Evolutionary conservation across 2,888 invertebrate species (phyloP), one percentile per base, ranked within the genome.

Genomic region (Agrypnus murinus): DNA sequence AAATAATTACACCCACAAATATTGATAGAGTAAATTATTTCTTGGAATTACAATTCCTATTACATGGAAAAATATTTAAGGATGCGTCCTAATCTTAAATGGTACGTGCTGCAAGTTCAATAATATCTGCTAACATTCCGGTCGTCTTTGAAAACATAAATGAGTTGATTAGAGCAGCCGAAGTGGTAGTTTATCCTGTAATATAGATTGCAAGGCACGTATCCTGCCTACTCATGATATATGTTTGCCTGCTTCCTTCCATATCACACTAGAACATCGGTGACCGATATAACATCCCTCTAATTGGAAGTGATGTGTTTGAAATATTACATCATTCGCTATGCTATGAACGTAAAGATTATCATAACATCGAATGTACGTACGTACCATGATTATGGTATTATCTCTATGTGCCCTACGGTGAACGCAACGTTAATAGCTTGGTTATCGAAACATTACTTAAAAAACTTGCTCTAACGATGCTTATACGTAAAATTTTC

Each of bases 161-260:
- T 75, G 58, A 62, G 43, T 53, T 62, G 67, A 67, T 67, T 55
- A 67, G 43, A 53, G 10, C 17, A 66, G 34, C 17, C 57, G 36
- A 62, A 67, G 55, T 67, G 55, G 53, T 43, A 55, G 60, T 55
- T 67, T 53, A 67, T 67, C 60, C 62, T 62, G 50, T 12, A 58
- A 69, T 69, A 64, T 38, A 38, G 50, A 63, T 69, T 69, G 63
- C 62, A 38, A 38, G 48, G 63, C 69, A 69, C 69, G 69, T 69
- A 57, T 64, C 55, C 63, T 64, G 63, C 43, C 63, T 57, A 40
- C 36, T 58, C 48, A 48, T 69, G 69, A 69, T 69, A 69, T 69
- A 69, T 69, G 57, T 63, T 67, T 50, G 19, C 34, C 34, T 43
- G 40, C 43, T 67, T 67, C 60, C 66, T 65, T 66, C 55, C 62